Percentiles rank a stretch among this genome's conserved stretches.
Conservation (phyloP, 2,888 invertebrate genomes). For the Coleophora deauratella region DNA sequence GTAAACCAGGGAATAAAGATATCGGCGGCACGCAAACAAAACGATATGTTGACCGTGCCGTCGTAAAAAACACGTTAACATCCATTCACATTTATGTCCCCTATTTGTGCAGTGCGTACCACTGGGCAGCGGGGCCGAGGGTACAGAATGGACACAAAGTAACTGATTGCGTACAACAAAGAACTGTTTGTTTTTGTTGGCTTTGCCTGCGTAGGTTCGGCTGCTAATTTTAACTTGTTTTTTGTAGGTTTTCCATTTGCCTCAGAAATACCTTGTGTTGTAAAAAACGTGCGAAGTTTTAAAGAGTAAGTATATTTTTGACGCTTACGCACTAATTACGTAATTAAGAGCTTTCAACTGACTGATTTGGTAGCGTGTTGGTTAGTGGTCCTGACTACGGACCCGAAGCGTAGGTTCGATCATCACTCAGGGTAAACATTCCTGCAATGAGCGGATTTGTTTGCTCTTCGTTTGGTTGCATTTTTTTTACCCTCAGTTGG, state of each 20-base stretch:
- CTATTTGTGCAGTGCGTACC: constrained; percentile 56
- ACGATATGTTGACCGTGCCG: constrained; percentile 62
- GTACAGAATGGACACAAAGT: constrained; percentile 37
- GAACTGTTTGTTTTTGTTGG: constrained; percentile 35
- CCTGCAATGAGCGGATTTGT: no score
- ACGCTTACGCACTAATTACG: no score
- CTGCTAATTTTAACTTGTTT: neutral
- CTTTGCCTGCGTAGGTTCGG: neutral
- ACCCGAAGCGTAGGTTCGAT: no score
- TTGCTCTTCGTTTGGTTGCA: no score
- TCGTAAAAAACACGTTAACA: constrained; percentile 75
- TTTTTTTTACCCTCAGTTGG: no score
- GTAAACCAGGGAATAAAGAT: constrained; percentile 58
- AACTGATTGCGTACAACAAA: constrained; percentile 57
- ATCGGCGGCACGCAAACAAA: constrained; percentile 64
- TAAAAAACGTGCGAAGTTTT: no score
- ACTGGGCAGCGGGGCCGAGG: constrained; percentile 37
- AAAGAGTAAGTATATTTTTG: no score
- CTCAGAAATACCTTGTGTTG: neutral
- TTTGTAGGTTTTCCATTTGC: no score
- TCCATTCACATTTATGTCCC: constrained; percentile 71
- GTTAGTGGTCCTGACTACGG: no score
- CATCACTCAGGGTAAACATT: no score
- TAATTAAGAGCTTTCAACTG: neutral
- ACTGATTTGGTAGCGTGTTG: no score